Evolutionary conservation across 2,797 vertebrate species (phyloP).

Genomic region (Muraenolepis orangiensis): DNA sequence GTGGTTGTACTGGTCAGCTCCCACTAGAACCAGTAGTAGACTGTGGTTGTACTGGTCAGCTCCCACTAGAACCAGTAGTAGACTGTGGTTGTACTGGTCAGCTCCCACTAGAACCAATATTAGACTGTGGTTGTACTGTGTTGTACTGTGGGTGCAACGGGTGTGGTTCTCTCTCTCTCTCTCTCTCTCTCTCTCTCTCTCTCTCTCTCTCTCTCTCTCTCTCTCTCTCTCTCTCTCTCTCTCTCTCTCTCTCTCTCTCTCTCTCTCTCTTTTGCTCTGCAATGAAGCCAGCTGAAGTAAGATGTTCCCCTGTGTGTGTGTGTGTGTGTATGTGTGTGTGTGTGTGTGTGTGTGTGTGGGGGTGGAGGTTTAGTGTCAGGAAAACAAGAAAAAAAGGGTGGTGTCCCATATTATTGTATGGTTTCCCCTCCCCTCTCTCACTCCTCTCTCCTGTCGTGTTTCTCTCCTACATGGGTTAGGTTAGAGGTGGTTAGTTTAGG

Average conservation of each 20-base stretch:
- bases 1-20: too few species aligned
- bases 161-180: slow-evolving; percentile 2
- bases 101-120: too few species aligned
- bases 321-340: background rate
- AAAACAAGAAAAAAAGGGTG: slow-evolving; percentile 1
- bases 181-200: background rate
- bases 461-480: too few species aligned
- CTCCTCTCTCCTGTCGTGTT: too few species aligned
- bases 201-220: slow-evolving; percentile 5
- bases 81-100: too few species aligned
- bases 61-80: too few species aligned
- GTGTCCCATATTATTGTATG: background rate
- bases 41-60: too few species aligned
- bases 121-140: background rate
- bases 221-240: background rate
- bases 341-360: background rate
- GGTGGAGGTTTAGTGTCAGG: background rate
- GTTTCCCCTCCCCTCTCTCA: background rate
- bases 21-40: too few species aligned
- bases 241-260: background rate
- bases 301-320: background rate
- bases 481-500: too few species aligned
- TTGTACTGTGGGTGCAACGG: too few species aligned
- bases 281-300: background rate
- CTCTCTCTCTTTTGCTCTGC: background rate